phyloP scores from a whole-genome alignment of 2,888 invertebrate species.

The Cylloceria caligata region DNA sequence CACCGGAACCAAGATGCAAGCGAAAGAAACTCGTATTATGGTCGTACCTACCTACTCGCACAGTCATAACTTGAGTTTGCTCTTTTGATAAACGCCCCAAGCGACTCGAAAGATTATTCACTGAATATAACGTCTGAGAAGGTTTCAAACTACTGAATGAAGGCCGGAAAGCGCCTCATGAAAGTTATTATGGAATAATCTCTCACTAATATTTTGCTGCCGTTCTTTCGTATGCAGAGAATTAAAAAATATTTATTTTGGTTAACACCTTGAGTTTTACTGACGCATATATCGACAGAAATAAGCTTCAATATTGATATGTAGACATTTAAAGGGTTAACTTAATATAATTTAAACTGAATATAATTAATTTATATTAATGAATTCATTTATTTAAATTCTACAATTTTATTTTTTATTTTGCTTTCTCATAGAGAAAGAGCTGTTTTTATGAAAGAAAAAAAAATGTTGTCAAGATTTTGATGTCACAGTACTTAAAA shows the following conservation, averaged over 20 bases:
- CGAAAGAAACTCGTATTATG: not conserved
- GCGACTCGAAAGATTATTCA: slow-evolving; percentile 1
- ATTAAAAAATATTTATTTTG: not conserved
- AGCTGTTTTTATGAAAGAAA: not conserved
- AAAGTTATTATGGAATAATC: not conserved
- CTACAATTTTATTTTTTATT: too few species aligned
- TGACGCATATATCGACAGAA: too few species aligned
- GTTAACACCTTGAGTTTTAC: too few species aligned
- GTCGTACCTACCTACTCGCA: not conserved
- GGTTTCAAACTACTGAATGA: not conserved
- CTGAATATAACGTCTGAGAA: not conserved
- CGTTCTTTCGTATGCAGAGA: not conserved
- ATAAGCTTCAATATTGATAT: too few species aligned
- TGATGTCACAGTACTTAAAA: too few species aligned
- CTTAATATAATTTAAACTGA: not conserved
- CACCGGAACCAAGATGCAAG: not conserved
- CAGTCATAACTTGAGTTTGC: not conserved
- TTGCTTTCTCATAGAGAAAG: too few species aligned
- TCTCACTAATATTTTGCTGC: not conserved
- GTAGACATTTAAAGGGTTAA: not conserved
- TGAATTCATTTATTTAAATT: too few species aligned
- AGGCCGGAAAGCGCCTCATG: too few species aligned
- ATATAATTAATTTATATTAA: not conserved
- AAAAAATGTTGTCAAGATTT: too few species aligned
- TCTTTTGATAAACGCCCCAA: not conserved